Evolutionary conservation across 2,113 vertebrate genomes (phyloP).

Genomic region (Heterotis niloticus): DNA sequence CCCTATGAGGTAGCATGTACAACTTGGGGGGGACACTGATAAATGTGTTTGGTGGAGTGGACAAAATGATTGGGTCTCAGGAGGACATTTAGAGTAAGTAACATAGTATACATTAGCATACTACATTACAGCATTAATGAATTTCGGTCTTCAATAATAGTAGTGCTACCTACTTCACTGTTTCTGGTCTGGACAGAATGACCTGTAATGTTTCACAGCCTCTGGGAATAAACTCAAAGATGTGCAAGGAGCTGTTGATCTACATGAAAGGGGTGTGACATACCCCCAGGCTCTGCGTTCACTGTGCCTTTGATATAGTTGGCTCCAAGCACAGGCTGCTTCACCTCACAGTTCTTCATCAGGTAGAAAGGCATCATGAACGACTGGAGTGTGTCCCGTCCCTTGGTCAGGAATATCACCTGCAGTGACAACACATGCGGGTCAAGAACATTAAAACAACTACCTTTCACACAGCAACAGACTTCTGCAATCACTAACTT

Average conservation of each 20-base stretch:
- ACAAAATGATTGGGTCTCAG: too few species aligned
- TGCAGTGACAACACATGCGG: constrained; percentile 46
- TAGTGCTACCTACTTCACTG: too few species aligned
- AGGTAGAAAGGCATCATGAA: constrained; percentile 98
- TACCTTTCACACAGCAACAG: neutral
- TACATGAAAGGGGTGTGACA: constrained; percentile 19
- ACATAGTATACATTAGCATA: neutral
- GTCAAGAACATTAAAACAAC: neutral
- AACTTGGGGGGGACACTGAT: too few species aligned
- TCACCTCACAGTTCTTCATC: constrained; percentile 92
- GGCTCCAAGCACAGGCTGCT: constrained; percentile 92
- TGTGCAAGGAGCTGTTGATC: neutral
- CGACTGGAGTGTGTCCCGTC: constrained; percentile 82
- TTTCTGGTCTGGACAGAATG: neutral
- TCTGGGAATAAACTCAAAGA: too few species aligned
- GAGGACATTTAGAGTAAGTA: neutral
- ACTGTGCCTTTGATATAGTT: constrained; percentile 90
- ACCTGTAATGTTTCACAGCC: neutral
- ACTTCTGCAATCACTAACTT: neutral
- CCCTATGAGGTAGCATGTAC: too few species aligned
- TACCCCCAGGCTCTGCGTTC: constrained; percentile 84
- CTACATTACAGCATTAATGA: too few species aligned
- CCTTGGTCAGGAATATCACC: constrained; percentile 92
- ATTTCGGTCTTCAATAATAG: neutral
- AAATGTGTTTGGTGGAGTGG: too few species aligned